These are phyloP conservation scores for Sylvia borin DNA, from an alignment of 2,797 vertebrate species.

Conservation along the genomic window DNA sequence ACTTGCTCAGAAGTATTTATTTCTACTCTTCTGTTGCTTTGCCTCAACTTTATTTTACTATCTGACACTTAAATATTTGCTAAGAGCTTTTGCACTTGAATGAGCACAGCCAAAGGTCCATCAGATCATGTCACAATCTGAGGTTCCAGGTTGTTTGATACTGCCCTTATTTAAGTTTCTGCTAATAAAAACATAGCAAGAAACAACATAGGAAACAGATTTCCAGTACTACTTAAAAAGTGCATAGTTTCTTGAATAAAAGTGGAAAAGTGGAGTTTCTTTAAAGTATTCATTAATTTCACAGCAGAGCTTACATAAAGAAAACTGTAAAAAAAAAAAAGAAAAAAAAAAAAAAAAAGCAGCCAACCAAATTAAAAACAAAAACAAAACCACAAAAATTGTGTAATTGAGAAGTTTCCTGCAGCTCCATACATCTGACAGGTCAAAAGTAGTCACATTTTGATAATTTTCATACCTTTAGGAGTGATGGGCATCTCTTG, in stretches of 20 bases:
- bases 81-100: neutral
- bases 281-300: neutral
- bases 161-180: neutral
- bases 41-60: neutral
- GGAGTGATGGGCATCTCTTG: neutral
- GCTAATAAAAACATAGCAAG: conserved; percentile 1
- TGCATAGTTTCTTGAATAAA: neutral
- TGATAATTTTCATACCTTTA: neutral
- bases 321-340: neutral
- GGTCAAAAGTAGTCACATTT: neutral
- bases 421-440: neutral
- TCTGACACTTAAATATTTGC: neutral
- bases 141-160: neutral
- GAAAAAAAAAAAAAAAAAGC: too few species aligned
- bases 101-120: neutral
- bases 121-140: neutral
- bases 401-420: neutral
- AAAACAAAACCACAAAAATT: neutral
- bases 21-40: neutral
- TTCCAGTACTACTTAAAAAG: neutral
- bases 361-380: neutral
- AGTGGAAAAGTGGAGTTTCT: neutral
- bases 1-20: neutral
- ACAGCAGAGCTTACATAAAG: neutral
- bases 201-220: neutral